Percentiles rank a stretch among this genome's conserved stretches.
Conservation (phyloP, 2,113 vertebrate species). For the Mus pahari region DNA sequence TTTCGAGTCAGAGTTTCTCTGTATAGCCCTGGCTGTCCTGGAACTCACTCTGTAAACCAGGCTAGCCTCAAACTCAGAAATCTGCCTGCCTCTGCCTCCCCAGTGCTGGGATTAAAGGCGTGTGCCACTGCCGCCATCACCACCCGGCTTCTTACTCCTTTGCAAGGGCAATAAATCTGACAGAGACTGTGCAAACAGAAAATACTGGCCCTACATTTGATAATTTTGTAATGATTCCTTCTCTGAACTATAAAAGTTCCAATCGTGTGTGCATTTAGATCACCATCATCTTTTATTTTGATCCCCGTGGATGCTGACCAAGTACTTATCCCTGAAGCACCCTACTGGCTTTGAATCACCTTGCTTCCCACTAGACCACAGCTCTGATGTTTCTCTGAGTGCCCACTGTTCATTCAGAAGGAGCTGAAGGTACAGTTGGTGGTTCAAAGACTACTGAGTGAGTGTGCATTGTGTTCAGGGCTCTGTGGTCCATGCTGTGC, state of each 20-base stretch:
- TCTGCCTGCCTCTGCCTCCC: no score
- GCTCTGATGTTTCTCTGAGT: no score
- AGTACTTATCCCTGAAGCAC: background rate
- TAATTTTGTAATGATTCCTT: background rate
- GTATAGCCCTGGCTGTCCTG: no score
- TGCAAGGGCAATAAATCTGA: background rate
- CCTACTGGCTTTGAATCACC: background rate
- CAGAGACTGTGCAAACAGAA: background rate
- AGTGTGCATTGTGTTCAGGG: background rate
- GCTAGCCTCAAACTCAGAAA: no score
- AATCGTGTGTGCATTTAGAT: background rate
- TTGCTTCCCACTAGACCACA: background rate
- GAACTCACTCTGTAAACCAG: no score
- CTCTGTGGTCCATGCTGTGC: no score
- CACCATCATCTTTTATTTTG: background rate
- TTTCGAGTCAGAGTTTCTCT: no score
- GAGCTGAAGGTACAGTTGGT: background rate
- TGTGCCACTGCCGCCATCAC: no score
- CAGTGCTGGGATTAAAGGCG: no score
- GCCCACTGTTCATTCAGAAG: background rate
- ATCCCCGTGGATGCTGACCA: background rate
- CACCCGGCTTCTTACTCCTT: background rate
- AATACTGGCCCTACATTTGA: background rate
- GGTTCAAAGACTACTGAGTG: background rate
- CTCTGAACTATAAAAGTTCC: background rate